These are phyloP conservation scores for Apotomis betuletana DNA, from an alignment of 2,888 invertebrate genomes.

Conservation along the genomic window DNA sequence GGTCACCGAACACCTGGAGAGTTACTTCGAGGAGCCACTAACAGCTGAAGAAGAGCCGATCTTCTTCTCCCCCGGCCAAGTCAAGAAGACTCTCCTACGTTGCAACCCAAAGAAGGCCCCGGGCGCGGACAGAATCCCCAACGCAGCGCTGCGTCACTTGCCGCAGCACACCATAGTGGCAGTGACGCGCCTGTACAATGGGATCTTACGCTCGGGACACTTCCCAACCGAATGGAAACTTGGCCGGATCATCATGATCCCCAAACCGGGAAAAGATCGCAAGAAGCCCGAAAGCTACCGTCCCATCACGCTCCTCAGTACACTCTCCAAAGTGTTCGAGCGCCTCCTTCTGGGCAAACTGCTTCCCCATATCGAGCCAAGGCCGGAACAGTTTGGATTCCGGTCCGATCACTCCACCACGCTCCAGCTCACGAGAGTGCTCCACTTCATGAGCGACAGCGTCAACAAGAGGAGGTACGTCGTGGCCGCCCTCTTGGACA, in stretches of 20 bases:
- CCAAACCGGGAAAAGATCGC: too few relatives aligned
- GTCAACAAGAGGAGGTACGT: not conserved
- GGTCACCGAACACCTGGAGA: constrained; percentile 7
- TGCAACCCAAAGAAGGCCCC: constrained; percentile 16
- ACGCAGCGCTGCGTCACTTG: not conserved
- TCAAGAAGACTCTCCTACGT: not conserved
- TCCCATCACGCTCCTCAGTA: constrained; percentile 9
- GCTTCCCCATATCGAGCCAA: constrained; percentile 4
- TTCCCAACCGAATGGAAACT: constrained; percentile 30
- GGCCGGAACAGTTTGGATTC: constrained; percentile 29
- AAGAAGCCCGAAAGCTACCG: constrained; percentile 20
- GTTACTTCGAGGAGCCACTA: not conserved
- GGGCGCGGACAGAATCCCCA: constrained; percentile 20
- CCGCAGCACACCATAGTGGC: constrained; percentile 9
- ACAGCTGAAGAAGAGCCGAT: not conserved
- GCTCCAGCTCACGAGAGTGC: constrained; percentile 21
- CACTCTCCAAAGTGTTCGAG: too few relatives aligned
- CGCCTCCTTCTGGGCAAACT: not conserved
- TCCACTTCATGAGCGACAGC: not conserved
- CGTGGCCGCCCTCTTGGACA: not conserved
- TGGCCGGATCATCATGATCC: constrained; percentile 30
- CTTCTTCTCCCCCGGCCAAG: constrained; percentile 20
- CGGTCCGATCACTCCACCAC: constrained; percentile 23
- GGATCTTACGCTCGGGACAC: constrained; percentile 28
- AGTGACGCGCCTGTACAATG: not conserved